phyloP scores from a whole-genome alignment of 2,888 invertebrate genomes.

The Willowsia nigromaculata region DNA sequence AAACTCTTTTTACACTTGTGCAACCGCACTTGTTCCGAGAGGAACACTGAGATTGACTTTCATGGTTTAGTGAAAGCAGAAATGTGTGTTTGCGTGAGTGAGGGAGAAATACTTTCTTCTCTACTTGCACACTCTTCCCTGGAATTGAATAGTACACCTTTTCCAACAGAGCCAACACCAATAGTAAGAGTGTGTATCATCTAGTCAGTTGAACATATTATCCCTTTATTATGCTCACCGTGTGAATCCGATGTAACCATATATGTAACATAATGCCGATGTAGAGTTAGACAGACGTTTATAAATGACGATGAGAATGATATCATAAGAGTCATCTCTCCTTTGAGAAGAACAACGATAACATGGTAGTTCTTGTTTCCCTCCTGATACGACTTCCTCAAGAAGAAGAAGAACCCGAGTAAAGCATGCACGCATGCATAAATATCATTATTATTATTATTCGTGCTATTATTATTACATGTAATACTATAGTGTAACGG shows the following conservation, averaged over 20 bases:
- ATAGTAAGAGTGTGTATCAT: background rate
- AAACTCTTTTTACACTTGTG: constrained; percentile 55
- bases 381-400: background rate
- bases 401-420: background rate
- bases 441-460: background rate
- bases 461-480: background rate
- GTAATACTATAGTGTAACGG: background rate
- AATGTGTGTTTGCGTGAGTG: background rate
- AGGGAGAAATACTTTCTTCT: background rate
- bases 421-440: background rate
- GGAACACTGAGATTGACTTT: constrained; percentile 54
- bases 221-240: background rate
- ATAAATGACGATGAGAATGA: background rate
- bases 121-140: background rate
- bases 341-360: constrained; percentile 2
- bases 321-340: background rate
- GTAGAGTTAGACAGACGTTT: background rate
- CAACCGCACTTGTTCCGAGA: constrained; percentile 25
- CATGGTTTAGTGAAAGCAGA: background rate
- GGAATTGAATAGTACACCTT: background rate
- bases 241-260: background rate
- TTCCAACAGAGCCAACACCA: background rate
- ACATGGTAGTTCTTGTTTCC: background rate
- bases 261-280: background rate
- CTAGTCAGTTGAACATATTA: background rate